Evolutionary conservation across 2,113 vertebrate genomes (phyloP), one percentile per base, ranked within the genome.

Genomic region (Phycodurus eques): DNA sequence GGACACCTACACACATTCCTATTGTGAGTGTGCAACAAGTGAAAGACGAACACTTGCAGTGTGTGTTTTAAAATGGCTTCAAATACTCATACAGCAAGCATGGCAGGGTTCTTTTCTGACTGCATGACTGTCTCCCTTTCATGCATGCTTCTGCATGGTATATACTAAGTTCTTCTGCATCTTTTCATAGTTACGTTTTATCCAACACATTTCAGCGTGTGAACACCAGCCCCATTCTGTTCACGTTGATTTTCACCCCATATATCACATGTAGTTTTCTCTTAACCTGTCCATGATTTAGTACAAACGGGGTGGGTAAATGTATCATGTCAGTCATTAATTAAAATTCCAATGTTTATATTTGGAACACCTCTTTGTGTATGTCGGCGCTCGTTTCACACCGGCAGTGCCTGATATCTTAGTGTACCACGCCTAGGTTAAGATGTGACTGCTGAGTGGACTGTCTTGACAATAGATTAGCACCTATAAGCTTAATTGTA

Each of bases 91-190:
- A 82, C 85, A 83, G 82, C 80, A 87, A 84, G 82, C 85, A 87
- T 65, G 49, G 75, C 81, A 78, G 79, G 70, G 78, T 85, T 73
- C 61, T 79, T 77, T 75, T 70, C 80, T 83, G 62, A 86, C 69
- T 90, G 90, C 90, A 92, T 92, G 89, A 80, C 83, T 61, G 68
- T 72, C 71, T 56, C 85, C 86, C 78, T 77, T 73, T 84, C 80
- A 85, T 87, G 89, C 90, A 90, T 90, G 89, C 59, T 11, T 85
- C 77, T 87, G 89, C 90, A 90, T 88, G 88, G 49, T 80, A 71
- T 77, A 75, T 49, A 73, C 35, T 39, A 71, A 74, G 59, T 82
- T 73, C 77, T 84, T 83, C 70, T 89, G 67, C 78, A 81, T 79
- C 70, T 68, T 73, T 79, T 65, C 4, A 68, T 43, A 80, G 78